Percentiles rank a stretch among this genome's conserved stretches.
These are phyloP conservation scores for Bovichtus variegatus DNA, from an alignment of 2,797 vertebrate species.

Conservation along the genomic window DNA sequence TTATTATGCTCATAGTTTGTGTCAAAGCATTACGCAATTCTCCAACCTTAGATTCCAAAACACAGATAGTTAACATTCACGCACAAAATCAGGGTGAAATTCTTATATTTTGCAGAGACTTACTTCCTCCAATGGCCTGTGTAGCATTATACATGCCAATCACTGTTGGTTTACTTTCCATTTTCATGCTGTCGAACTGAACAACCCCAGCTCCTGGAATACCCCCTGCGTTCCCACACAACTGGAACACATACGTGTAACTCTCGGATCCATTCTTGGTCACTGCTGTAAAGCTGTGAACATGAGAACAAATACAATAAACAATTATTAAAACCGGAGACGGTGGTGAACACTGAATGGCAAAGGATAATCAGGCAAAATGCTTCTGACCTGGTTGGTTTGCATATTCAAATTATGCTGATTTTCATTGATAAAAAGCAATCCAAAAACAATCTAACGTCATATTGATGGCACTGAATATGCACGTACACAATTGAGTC, in stretches of 20 bases:
- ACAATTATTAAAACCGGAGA: not conserved
- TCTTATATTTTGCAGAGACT: slow-evolving; percentile 56
- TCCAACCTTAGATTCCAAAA: not conserved
- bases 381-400: not conserved
- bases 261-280: slow-evolving; percentile 12
- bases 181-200: slow-evolving; percentile 74
- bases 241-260: slow-evolving; percentile 89
- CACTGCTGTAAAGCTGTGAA: slow-evolving; percentile 71
- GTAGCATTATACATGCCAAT: slow-evolving; percentile 89
- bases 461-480: not conserved
- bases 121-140: slow-evolving; percentile 90
- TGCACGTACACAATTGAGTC: not conserved
- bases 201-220: slow-evolving; percentile 85
- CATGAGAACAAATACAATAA: slow-evolving; percentile 24
- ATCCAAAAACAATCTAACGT: not conserved
- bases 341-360: not conserved
- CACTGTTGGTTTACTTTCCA: slow-evolving; percentile 48
- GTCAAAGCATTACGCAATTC: slow-evolving; percentile 1
- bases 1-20: not conserved
- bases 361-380: not conserved
- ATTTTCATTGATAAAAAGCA: not conserved
- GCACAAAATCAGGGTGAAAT: not conserved
- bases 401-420: not conserved
- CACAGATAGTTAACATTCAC: not conserved
- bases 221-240: slow-evolving; percentile 90